Percentiles rank a stretch among this genome's conserved stretches.
Evolutionary conservation across 2,888 invertebrate species (phyloP).

Genomic region (Ophioninae sp.): DNA sequence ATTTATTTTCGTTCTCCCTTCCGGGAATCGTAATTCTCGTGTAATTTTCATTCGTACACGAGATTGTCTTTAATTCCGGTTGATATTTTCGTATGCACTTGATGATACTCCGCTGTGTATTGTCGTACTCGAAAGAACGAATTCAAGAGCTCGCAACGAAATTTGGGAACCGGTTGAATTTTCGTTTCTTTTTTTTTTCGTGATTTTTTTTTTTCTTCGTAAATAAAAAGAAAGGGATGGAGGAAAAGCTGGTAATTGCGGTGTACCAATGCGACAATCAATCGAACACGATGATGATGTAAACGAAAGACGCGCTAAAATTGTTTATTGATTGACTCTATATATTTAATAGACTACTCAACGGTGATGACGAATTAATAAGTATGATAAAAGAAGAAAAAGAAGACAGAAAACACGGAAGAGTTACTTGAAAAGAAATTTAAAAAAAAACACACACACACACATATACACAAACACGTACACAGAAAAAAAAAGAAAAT

Average conservation of each 20-base stretch:
- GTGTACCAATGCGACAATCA: slow-evolving; percentile 66
- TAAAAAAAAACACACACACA: background rate
- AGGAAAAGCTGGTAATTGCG: slow-evolving; percentile 54
- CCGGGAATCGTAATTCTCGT: slow-evolving; percentile 13
- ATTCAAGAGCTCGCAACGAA: slow-evolving; percentile 54
- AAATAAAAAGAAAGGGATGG: slow-evolving; percentile 41
- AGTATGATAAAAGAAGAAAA: slow-evolving; percentile 51
- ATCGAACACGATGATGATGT: slow-evolving; percentile 62
- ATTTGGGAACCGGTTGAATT: slow-evolving; percentile 56
- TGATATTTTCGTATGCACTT: slow-evolving; percentile 33
- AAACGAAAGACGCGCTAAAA: slow-evolving; percentile 59
- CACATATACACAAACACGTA: background rate
- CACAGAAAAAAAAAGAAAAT: slow-evolving; percentile 5
- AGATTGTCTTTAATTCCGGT: background rate
- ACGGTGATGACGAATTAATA: slow-evolving; percentile 57
- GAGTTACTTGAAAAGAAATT: background rate
- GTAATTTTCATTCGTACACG: slow-evolving; percentile 25
- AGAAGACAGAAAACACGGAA: slow-evolving; percentile 4
- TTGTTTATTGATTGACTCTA: slow-evolving; percentile 51
- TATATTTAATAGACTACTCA: slow-evolving; percentile 46
- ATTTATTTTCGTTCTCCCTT: slow-evolving; percentile 14
- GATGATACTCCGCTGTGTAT: slow-evolving; percentile 17
- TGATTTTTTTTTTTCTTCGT: slow-evolving; percentile 59
- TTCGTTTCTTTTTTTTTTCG: slow-evolving; percentile 65
- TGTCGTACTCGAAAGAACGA: slow-evolving; percentile 48